These are phyloP conservation scores for Cylas formicarius DNA, from an alignment of 1,140 invertebrate genomes.

Conservation along the genomic window DNA sequence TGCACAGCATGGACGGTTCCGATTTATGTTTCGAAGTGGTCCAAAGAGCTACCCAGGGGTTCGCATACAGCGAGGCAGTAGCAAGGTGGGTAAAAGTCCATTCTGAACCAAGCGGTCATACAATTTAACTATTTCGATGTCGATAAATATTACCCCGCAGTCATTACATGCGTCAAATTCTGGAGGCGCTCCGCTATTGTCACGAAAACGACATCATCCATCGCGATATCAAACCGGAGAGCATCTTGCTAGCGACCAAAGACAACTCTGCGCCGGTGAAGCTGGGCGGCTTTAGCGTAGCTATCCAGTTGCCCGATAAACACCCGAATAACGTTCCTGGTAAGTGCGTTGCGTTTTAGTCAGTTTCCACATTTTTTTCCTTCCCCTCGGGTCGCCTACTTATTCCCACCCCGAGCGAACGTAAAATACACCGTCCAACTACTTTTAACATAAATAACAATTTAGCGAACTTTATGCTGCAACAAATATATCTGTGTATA, in stretches of 20 bases:
- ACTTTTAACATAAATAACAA: too few species aligned
- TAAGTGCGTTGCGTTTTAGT: too few species aligned
- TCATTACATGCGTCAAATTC: slow-evolving; percentile 95
- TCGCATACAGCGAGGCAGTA: slow-evolving; percentile 98
- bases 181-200: slow-evolving; percentile 91
- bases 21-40: slow-evolving; percentile 99
- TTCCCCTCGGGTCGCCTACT: too few species aligned
- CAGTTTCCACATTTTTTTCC: neutral
- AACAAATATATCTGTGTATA: too few species aligned
- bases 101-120: neutral
- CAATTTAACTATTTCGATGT: slow-evolving; percentile 7
- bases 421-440: too few species aligned
- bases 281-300: slow-evolving; percentile 94
- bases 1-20: slow-evolving; percentile 93
- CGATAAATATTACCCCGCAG: slow-evolving; percentile 51
- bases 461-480: too few species aligned
- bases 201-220: slow-evolving; percentile 97
- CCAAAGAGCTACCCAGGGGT: slow-evolving; percentile 86
- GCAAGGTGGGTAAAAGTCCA: slow-evolving; percentile 68
- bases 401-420: too few species aligned
- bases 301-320: slow-evolving; percentile 79
- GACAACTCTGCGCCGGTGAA: slow-evolving; percentile 98
- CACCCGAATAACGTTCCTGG: slow-evolving; percentile 61
- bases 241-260: slow-evolving; percentile 85
- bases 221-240: slow-evolving; percentile 91